A percentile compares a stretch with the other conserved stretches of the same genome.
These are phyloP conservation scores for Hypsopygia costalis DNA, from an alignment of 2,888 invertebrate genomes.

Conservation along the genomic window DNA sequence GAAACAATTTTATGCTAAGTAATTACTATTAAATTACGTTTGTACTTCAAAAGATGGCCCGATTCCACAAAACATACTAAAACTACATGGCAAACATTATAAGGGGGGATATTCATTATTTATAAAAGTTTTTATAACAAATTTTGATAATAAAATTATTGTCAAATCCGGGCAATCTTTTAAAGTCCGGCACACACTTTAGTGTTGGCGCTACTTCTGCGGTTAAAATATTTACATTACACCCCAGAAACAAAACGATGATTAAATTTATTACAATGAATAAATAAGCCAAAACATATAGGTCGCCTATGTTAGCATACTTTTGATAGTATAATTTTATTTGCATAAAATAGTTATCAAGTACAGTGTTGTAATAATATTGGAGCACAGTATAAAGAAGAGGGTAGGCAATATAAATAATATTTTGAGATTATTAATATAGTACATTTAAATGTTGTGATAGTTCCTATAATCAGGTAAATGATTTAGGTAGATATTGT, in stretches of 20 bases:
- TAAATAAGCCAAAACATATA: constrained; percentile 34
- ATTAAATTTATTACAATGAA: constrained; percentile 14
- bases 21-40: constrained; percentile 36
- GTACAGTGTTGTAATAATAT: constrained; percentile 1
- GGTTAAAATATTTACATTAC: constrained; percentile 44
- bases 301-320: constrained; percentile 27
- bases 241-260: constrained; percentile 48
- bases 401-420: not conserved
- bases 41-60: constrained; percentile 40
- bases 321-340: constrained; percentile 10
- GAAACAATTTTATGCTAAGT: constrained; percentile 48
- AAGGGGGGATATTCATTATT: not conserved
- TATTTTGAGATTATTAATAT: not conserved
- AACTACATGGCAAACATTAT: not conserved
- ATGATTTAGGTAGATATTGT: constrained; percentile 9
- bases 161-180: constrained; percentile 42
- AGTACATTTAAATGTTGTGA: not conserved
- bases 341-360: constrained; percentile 20
- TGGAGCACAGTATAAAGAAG: not conserved
- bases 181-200: constrained; percentile 43
- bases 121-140: too few relatives aligned
- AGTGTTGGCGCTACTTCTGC: constrained; percentile 41
- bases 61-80: constrained; percentile 10
- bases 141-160: not conserved
- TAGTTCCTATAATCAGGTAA: not conserved